Base-by-base conservation (phyloP, 2,888 invertebrate genomes). In the Enoplolaimus lenunculus region DNA sequence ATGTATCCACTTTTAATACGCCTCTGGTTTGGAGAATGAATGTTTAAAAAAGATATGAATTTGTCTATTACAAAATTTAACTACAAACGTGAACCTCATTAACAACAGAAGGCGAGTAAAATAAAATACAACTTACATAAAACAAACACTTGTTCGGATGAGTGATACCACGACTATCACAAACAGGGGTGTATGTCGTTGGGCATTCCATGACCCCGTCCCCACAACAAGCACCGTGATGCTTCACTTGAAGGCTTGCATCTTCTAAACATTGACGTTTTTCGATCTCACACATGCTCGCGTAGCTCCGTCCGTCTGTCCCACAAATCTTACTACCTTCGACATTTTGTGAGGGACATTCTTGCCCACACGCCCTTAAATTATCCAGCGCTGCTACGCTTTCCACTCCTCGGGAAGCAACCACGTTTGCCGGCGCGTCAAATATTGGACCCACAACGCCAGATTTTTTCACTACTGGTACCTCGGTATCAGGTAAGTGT, bases 111-210 rank as follows among this genome's bases (percentile, higher is more conserved):
- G n/a, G n/a, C n/a, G n/a, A n/a, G n/a, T n/a, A n/a, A n/a, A n/a
- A n/a, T n/a, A n/a, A 45, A 45, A 21, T 13, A 45, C 7, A 45
- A 21, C 45, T 45, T 45, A 45, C 45, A 45, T 45, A 21, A 45
- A 66, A 66, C 67, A 66, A 34, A 34, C 67, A 66, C 26, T 34
- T 21, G 34, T 66, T 66, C 33, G 67, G 67, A 66, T 66, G 67
- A n/a, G 67, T 66, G 2, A 7, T 21, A 34, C 67, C 67, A 7
- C 67, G 67, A 34, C 34, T 66, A n/a, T 66, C 67, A 31, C 67
- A 66, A 21, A 66, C 67, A 26, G 67, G 67, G 30, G 2, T n/a
- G 67, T 66, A 66, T 26, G 33, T 66, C 31, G 34, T 7, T n/a
- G 31, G 34, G n/a, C 67, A 66, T 13, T 2, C 67, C 45, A 45